Evolutionary conservation across 2,797 vertebrate species (phyloP).

Genomic region (Octomys mimax): DNA sequence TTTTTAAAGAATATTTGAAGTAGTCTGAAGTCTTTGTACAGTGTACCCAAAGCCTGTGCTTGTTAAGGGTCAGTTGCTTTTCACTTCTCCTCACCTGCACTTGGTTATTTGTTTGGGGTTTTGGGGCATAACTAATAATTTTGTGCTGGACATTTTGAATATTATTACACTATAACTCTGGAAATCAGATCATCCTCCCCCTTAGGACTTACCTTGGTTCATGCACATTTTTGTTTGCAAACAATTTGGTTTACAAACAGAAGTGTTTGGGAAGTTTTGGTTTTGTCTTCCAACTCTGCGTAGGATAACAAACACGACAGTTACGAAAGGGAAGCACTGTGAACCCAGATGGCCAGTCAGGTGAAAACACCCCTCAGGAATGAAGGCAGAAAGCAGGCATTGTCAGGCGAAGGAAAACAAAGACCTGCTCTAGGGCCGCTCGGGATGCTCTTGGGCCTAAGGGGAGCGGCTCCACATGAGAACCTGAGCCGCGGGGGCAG

Average conservation of each 20-base stretch:
- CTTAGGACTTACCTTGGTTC: background rate
- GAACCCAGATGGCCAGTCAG: background rate
- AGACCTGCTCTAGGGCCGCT: background rate
- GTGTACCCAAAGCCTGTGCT: background rate
- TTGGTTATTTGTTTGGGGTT: background rate
- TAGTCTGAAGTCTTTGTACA: background rate
- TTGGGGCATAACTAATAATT: background rate
- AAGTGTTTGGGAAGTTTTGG: background rate
- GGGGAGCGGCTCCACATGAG: background rate
- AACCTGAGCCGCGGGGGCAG: background rate
- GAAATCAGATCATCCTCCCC: background rate
- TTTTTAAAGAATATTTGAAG: background rate
- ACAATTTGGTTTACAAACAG: background rate
- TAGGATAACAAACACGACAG: background rate
- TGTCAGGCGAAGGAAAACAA: background rate
- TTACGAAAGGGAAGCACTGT: constrained; percentile 1
- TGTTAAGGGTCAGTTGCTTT: background rate
- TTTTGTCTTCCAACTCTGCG: background rate
- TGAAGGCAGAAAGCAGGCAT: background rate
- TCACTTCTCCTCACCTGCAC: background rate
- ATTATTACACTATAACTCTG: background rate
- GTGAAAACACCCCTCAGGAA: background rate
- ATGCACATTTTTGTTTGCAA: background rate
- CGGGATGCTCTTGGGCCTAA: background rate
- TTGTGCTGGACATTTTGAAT: background rate